Evolutionary conservation across 1,140 invertebrate species (phyloP), one percentile per base, ranked within the genome.

Genomic region (Linepithema humile): DNA sequence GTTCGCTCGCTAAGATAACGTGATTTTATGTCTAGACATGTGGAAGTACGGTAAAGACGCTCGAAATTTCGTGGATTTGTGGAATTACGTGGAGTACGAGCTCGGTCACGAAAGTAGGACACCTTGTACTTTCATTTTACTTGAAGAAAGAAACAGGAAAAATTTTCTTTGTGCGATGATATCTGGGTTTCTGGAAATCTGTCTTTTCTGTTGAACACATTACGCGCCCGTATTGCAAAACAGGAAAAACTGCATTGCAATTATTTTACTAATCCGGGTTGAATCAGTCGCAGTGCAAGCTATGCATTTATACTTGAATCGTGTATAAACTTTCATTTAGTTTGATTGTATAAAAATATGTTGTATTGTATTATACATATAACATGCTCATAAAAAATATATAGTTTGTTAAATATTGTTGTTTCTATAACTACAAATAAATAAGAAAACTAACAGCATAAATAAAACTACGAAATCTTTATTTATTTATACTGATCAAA

Each of bases 41-140:
- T 40, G 35, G 1, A 53, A 38, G 15, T 32, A 53, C 20, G 20
- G 15, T 26, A 57, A 59, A 43, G 23, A 73, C 9, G 17, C 23
- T 74, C 23, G 10, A 74, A 43, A 43, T 74, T 74, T 74, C 53
- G 4, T 12, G 10, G 55, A 59, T 43, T 59, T 43, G 38, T 20
- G 17, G 15, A 43, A 57, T 69, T 43, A 45, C 32, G 32, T 38
- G 20, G 32, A 23, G 3, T 17, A 35, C 23, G 50, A 72, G 48
- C 69, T 45, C 12, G n/a, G 65, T 29, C 23, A 15, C 15, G 23
- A 72, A 72, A 72, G 32, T 72, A 38, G 32, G 20, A 38, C 20
- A 55, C 15, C 3, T 55, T 72, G n/a, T 73, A 57, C 20, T 9
- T 48, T 48, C 2, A 17, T 12, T 10, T 20, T 10, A 3, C 7